Evolutionary conservation across 2,797 vertebrate genomes (phyloP), one percentile per base, ranked within the genome.

Genomic region (Heteromormyrus szaboi): DNA sequence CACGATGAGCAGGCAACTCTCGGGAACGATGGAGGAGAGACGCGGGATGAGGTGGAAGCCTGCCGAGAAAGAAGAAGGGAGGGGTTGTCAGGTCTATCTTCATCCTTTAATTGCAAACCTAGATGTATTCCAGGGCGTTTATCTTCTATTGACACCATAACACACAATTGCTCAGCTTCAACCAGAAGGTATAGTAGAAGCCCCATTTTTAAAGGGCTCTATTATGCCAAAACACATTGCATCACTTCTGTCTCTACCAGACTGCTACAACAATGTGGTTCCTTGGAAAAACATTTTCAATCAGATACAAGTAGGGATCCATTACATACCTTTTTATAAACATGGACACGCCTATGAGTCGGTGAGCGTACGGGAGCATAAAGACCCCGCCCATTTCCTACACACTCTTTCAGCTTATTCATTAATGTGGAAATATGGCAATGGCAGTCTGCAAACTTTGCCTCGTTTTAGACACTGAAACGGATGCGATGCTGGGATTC

Each of bases 1-100:
- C 79, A 96, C 95, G 4, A 99, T 99, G 91, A 99, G 94, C 91
- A 99, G 96, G 93, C 99, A 99, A 96, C 98, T 99, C 94, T 99
- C 99, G 0, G 99, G 98, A n/a, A 99, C 98, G 0, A 99, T 97
- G 91, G 65, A 93, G 4, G 98, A 97, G 92, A 99, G 92, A 0
- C 96, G 97, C 0, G 99, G 98, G 87, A 99, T 96, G 91, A 99
- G 95, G 0, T 99, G 98, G 95, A 99, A 99, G 50, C 98, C 98
- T 99, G 94, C 25, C 3, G 88, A 3, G 2, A 91, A 53, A 54
- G 59, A 9, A 12, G 68, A 14, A 51, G 3, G 56, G 87, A 86
- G 91, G 89, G 48, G 4, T 29, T 17, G 29, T 85, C 50, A 29
- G 25, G 83, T 85, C 83, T 85, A 48, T 46, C 37, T 46, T 79